Conservation (phyloP, 1,140 invertebrate species). For the Glossosoma conforme region DNA sequence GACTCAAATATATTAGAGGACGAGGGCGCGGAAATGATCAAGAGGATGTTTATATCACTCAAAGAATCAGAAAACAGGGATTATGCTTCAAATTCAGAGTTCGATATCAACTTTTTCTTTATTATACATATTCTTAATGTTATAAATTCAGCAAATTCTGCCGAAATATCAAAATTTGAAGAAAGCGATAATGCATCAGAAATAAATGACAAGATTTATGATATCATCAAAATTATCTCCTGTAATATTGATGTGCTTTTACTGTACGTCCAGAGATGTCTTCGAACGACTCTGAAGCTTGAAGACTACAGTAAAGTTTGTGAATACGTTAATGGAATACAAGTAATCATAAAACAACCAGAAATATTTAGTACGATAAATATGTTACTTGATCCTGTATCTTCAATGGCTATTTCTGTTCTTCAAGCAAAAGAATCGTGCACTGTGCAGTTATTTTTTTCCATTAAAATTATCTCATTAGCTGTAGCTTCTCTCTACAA, state of each 20-base stretch:
- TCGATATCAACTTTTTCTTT: constrained; percentile 20
- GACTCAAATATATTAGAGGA: constrained; percentile 13
- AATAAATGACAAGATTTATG: neutral
- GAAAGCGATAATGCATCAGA: neutral
- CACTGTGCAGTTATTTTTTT: constrained; percentile 24
- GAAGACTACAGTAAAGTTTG: constrained; percentile 12
- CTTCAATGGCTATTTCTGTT: constrained; percentile 1
- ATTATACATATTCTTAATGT: constrained; percentile 9
- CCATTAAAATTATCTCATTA: constrained; percentile 16
- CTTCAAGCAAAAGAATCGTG: constrained; percentile 4
- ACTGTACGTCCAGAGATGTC: constrained; percentile 14
- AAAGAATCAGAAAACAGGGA: constrained; percentile 20
- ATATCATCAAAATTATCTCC: constrained; percentile 1
- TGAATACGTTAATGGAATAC: constrained; percentile 10
- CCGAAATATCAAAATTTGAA: constrained; percentile 3
- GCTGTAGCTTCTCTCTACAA: constrained; percentile 13
- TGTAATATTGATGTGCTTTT: constrained; percentile 1
- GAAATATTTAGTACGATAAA: too few relatives aligned
- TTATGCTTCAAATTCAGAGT: constrained; percentile 16
- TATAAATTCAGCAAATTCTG: too few relatives aligned
- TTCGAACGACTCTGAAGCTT: constrained; percentile 4
- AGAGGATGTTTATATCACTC: constrained; percentile 3
- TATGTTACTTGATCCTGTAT: constrained; percentile 3
- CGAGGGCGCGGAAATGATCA: constrained; percentile 5
- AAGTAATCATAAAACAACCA: too few relatives aligned